These are phyloP conservation scores for Tetragonula clypearis DNA, from an alignment of 1,140 invertebrate species.

Conservation along the genomic window DNA sequence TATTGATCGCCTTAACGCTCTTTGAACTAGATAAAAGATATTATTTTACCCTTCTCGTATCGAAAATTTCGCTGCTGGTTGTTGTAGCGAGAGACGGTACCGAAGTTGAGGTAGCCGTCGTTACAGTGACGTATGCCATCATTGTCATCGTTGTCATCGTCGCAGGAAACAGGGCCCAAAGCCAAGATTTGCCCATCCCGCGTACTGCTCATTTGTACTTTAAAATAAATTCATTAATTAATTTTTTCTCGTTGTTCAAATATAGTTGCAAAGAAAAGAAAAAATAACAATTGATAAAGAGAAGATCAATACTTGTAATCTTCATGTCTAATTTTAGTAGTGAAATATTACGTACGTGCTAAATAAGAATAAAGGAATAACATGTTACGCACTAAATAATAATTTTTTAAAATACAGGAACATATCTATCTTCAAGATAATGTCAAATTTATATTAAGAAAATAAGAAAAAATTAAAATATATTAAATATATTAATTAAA, in stretches of 20 bases:
- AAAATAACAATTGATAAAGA: background rate
- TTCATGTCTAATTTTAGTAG: background rate
- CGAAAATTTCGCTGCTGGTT: constrained; percentile 27
- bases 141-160: constrained; percentile 66
- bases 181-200: constrained; percentile 71
- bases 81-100: constrained; percentile 31
- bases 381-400: no score
- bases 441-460: no score
- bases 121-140: constrained; percentile 57
- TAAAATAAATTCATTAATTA: constrained; percentile 31
- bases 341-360: no score
- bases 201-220: constrained; percentile 70
- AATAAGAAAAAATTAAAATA: no score
- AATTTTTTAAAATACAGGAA: no score
- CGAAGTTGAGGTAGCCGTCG: constrained; percentile 54
- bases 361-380: no score
- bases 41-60: constrained; percentile 53
- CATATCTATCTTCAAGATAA: no score
- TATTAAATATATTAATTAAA: no score
- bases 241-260: background rate
- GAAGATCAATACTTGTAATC: background rate
- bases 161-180: constrained; percentile 65
- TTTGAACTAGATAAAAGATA: background rate
- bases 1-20: no score
- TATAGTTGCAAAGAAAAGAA: background rate